Conservation (phyloP, 1,140 invertebrate genomes). For the Drosophila equinoxialis region DNA sequence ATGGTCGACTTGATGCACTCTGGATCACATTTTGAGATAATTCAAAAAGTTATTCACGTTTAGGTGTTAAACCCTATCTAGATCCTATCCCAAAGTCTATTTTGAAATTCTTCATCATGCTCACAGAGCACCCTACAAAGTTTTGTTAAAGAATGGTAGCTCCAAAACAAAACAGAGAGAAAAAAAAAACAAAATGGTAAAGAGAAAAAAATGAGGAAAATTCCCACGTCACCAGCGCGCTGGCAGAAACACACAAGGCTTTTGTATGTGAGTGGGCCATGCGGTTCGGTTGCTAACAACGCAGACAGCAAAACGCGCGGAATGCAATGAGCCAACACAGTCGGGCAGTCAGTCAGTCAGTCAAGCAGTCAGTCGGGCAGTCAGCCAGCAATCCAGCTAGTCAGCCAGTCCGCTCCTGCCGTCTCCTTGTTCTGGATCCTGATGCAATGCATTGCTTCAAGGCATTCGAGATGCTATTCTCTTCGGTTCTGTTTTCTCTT, state of each 20-base stretch:
- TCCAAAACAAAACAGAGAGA: constrained; percentile 16
- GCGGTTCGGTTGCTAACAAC: constrained; percentile 46
- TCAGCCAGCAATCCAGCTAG: background rate
- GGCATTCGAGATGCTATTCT: constrained; percentile 27
- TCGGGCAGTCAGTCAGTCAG: constrained; percentile 8
- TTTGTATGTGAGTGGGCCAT: constrained; percentile 57
- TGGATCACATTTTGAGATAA: too few species aligned
- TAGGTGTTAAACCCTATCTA: too few species aligned
- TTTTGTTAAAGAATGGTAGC: constrained; percentile 36
- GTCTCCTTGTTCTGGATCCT: constrained; percentile 2
- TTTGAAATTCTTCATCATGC: background rate
- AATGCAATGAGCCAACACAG: constrained; percentile 47
- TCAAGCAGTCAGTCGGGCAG: background rate
- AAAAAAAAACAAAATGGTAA: background rate
- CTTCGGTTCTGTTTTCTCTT: background rate
- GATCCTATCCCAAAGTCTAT: too few species aligned
- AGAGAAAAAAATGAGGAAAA: background rate
- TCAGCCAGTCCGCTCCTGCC: constrained; percentile 8
- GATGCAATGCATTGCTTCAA: constrained; percentile 28
- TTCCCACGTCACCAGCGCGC: constrained; percentile 12
- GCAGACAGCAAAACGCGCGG: constrained; percentile 14
- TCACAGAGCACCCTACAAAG: constrained; percentile 8
- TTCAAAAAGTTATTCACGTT: too few species aligned
- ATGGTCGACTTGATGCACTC: too few species aligned
- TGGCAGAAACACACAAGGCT: constrained; percentile 39